Evolutionary conservation across 2,888 invertebrate species (phyloP), one percentile per base, ranked within the genome.

Genomic region (Serripes groenlandicus): DNA sequence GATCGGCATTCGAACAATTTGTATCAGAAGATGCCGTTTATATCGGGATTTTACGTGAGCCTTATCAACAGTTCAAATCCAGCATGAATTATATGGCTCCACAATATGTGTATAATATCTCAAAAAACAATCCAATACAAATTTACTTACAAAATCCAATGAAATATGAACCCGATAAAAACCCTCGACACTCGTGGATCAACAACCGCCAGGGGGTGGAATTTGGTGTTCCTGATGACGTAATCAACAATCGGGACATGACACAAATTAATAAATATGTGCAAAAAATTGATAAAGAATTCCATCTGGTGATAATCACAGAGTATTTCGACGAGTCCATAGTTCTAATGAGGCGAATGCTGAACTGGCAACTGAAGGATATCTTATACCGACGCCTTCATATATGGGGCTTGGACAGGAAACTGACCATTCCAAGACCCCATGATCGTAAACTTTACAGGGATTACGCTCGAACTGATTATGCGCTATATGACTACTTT

Each of bases 311-410:
- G 9, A 75, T 92, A 5, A 88, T 92, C 26, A 88, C 86, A 3
- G 91, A 91, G 62, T 88, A 88, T 71, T 90, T 90, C 69, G 89
- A 91, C 42, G 91, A 92, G 79, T 91, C 91, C 5, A 26, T 92
- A 5, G 80, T 92, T 32, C 70, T 92, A 1, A 74, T 92, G 71
- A 86, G 86, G 34, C 76, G 92, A 42, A 81, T 86, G 58, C 56
- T 91, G 7, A 83, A 85, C 15, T 92, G 92, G 92, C 66, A 74
- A 3, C 62, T 89, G 1, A 52, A 81, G 35, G 92, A 92, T 54
- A 78, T 92, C 32, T 32, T 92, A 0, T 92, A 89, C 64, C 52
- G 89, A 11, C 72, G 75, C 11, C 56, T 86, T n/a, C 86, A 86
- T 28, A 82, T 72, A 5, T 75, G 86, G 11, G 83, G 84, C 21